Conservation (phyloP, 2,113 vertebrate species). For the Montifringilla adamsi region DNA sequence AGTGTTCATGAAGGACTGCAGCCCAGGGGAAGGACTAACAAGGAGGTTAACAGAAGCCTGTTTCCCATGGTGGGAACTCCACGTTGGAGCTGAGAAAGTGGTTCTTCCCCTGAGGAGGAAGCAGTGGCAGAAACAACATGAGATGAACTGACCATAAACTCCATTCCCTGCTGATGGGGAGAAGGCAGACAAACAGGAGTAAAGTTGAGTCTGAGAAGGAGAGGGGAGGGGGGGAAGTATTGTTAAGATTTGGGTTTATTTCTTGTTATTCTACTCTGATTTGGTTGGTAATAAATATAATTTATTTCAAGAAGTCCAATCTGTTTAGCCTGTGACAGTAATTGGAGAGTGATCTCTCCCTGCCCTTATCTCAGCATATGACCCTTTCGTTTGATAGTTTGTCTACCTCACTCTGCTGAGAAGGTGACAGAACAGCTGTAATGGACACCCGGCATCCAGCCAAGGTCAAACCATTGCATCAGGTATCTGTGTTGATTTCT, state of each 20-base stretch:
- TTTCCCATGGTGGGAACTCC: background rate
- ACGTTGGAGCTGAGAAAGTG: background rate
- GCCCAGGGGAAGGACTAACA: background rate
- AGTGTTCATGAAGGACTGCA: too few relatives aligned
- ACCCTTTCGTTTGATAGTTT: background rate
- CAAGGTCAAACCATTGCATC: background rate
- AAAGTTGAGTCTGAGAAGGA: background rate
- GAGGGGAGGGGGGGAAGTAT: too few relatives aligned
- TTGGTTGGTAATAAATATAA: background rate
- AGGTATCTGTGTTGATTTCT: background rate
- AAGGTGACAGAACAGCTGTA: background rate
- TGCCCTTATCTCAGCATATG: background rate
- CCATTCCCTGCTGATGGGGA: background rate
- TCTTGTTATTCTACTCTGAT: background rate
- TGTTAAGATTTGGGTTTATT: background rate
- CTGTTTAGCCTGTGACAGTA: background rate
- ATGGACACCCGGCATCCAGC: background rate
- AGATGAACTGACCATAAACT: background rate
- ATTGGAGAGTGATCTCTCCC: background rate
- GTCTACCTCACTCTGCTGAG: background rate
- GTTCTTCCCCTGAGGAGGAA: background rate
- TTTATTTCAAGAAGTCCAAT: background rate
- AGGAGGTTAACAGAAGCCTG: background rate
- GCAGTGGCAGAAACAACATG: rapidly evolving
- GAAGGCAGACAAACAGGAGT: background rate